Evolutionary conservation across 2,113 vertebrate genomes (phyloP).

Genomic region (Tetrax tetrax): DNA sequence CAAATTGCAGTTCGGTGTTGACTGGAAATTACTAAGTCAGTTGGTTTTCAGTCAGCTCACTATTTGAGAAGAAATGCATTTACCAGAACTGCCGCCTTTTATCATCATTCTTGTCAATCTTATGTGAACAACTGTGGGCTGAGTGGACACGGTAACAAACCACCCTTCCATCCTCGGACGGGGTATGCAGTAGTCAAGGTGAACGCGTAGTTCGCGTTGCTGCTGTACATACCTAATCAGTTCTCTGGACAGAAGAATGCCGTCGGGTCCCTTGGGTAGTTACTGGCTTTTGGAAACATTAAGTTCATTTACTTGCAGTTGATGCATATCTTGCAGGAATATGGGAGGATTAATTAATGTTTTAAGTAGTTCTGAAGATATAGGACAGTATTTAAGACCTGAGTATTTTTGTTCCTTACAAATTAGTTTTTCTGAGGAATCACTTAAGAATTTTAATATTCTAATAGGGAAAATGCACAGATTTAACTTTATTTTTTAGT

Average conservation of each 20-base stretch:
- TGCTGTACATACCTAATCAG: not conserved
- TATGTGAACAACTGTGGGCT: not conserved
- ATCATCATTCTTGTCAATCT: not conserved
- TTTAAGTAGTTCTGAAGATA: constrained; percentile 24
- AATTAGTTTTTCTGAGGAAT: not conserved
- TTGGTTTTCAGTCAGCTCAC: not conserved
- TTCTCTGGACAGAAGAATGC: not conserved
- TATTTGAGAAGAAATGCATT: not conserved
- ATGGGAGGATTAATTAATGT: constrained; percentile 41
- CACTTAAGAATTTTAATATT: not conserved
- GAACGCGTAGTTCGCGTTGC: not conserved
- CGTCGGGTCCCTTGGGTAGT: constrained; percentile 13
- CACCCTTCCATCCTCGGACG: not conserved
- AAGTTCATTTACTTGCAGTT: constrained; percentile 19
- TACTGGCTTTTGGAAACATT: constrained; percentile 8
- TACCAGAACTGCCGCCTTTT: not conserved
- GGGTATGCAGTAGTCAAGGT: not conserved
- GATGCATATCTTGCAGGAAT: constrained; percentile 33
- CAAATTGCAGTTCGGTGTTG: not conserved
- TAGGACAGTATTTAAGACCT: not conserved
- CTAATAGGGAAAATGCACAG: not conserved
- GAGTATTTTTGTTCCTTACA: not conserved
- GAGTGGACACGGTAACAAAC: not conserved
- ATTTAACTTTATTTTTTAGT: not conserved
- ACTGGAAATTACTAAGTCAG: not conserved